Percentiles rank a stretch among this genome's conserved stretches.
Evolutionary conservation across 2,888 invertebrate genomes (phyloP).

Genomic region (Chloroclystis v-ata): DNA sequence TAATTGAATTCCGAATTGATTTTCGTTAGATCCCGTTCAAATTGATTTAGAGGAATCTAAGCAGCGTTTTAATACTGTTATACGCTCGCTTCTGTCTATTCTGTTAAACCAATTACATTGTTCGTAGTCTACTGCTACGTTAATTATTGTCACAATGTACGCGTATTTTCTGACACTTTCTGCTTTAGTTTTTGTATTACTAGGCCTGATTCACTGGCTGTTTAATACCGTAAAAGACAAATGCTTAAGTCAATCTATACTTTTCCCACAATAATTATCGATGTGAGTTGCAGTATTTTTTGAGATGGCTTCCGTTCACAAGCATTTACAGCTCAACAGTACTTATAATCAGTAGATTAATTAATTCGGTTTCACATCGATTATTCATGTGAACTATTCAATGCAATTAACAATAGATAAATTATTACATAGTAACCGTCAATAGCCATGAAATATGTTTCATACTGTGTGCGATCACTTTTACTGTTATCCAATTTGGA

Average conservation of each 20-base stretch:
- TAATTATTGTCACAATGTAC: constrained; percentile 28
- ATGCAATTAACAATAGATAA: constrained; percentile 47
- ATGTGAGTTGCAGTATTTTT: constrained; percentile 3
- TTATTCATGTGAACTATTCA: constrained; percentile 29
- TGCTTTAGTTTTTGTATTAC: constrained; percentile 9
- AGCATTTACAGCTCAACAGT: constrained; percentile 5
- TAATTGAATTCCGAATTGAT: constrained; percentile 71
- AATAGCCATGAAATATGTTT: constrained; percentile 63
- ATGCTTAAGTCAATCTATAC: constrained; percentile 2
- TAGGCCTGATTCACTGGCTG: constrained; percentile 9
- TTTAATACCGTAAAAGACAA: constrained; percentile 6
- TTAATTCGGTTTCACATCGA: constrained; percentile 12
- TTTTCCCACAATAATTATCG: constrained; percentile 15
- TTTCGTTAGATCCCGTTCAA: constrained; percentile 62
- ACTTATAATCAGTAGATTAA: constrained; percentile 9
- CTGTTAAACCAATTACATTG: constrained; percentile 44
- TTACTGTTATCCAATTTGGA: constrained; percentile 77
- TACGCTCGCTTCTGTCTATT: constrained; percentile 40
- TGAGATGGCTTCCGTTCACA: constrained; percentile 4
- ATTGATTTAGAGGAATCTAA: constrained; percentile 56
- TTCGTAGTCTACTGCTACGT: constrained; percentile 39
- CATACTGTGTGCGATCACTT: constrained; percentile 74
- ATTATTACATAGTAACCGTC: constrained; percentile 49
- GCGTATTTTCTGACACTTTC: constrained; percentile 31
- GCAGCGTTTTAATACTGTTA: constrained; percentile 53